Evolutionary conservation across 2,888 invertebrate genomes (phyloP).

Genomic region (Tricholauxania praeusta): DNA sequence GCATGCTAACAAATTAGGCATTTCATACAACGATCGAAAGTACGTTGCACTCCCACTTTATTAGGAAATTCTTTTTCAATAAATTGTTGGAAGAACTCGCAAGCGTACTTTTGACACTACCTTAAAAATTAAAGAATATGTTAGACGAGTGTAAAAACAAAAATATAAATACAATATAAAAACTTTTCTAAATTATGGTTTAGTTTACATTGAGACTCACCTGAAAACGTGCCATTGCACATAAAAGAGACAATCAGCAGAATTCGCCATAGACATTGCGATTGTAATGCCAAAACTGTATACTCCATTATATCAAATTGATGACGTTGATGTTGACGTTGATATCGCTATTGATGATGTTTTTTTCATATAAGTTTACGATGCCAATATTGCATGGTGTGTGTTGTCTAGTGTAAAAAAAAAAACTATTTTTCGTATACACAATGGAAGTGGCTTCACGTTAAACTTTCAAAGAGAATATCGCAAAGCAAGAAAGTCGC

Average conservation of each 20-base stretch:
- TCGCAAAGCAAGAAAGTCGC: neutral
- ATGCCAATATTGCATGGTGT: neutral
- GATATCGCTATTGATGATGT: constrained; percentile 1
- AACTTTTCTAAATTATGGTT: no score
- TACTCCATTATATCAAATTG: constrained; percentile 52
- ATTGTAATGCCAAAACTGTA: constrained; percentile 46
- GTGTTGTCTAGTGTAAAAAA: neutral
- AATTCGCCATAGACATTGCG: constrained; percentile 56
- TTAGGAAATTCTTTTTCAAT: no score
- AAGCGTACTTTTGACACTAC: no score
- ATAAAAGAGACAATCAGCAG: constrained; percentile 57
- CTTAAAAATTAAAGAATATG: no score
- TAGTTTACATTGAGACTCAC: constrained; percentile 48
- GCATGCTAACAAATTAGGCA: no score
- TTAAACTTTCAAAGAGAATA: no score
- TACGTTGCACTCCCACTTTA: no score
- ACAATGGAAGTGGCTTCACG: no score
- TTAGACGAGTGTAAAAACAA: no score
- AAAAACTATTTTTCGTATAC: neutral
- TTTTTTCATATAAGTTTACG: constrained; percentile 5
- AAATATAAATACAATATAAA: no score
- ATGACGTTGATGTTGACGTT: neutral
- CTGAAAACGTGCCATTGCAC: constrained; percentile 58
- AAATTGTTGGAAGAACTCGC: no score
- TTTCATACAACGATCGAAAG: no score